Conservation (phyloP, 2,888 invertebrate species). For the Hedya salicella region DNA sequence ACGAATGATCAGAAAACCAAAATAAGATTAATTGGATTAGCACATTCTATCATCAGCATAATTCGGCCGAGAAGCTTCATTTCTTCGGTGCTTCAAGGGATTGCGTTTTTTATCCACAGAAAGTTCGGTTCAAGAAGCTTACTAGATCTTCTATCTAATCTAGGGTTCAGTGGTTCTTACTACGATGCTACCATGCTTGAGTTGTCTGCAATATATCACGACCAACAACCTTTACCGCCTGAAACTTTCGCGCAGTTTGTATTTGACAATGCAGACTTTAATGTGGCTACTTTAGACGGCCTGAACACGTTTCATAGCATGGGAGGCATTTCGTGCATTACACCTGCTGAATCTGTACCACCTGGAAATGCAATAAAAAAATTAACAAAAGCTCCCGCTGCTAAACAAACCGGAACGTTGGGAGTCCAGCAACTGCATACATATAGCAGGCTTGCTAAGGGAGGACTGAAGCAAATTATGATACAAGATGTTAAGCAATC, state of each 20-base stretch:
- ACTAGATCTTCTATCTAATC: neutral
- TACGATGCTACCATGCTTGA: neutral
- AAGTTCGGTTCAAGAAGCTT: neutral
- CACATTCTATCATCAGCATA: neutral
- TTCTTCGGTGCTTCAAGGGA: neutral
- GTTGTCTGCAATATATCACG: neutral
- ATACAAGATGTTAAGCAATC: slow-evolving; percentile 27
- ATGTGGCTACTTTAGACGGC: neutral
- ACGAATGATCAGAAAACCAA: neutral
- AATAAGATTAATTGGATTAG: neutral
- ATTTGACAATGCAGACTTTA: no score
- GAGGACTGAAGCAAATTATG: slow-evolving; percentile 29
- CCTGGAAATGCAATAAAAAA: slow-evolving; percentile 31
- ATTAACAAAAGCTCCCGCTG: slow-evolving; percentile 23
- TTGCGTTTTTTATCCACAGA: neutral
- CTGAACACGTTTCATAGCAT: slow-evolving; percentile 19
- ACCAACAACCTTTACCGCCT: neutral
- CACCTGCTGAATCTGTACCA: slow-evolving; percentile 30
- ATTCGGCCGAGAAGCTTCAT: neutral
- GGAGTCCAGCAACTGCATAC: slow-evolving; percentile 31
- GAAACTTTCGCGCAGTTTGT: neutral
- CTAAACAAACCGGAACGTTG: slow-evolving; percentile 32
- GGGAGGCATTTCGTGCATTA: slow-evolving; percentile 35
- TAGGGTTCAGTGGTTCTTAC: neutral
- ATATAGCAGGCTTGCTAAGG: slow-evolving; percentile 28